Evolutionary conservation across 2,888 invertebrate species (phyloP), one percentile per base, ranked within the genome.

Genomic region (Tetheella fluctuosa): DNA sequence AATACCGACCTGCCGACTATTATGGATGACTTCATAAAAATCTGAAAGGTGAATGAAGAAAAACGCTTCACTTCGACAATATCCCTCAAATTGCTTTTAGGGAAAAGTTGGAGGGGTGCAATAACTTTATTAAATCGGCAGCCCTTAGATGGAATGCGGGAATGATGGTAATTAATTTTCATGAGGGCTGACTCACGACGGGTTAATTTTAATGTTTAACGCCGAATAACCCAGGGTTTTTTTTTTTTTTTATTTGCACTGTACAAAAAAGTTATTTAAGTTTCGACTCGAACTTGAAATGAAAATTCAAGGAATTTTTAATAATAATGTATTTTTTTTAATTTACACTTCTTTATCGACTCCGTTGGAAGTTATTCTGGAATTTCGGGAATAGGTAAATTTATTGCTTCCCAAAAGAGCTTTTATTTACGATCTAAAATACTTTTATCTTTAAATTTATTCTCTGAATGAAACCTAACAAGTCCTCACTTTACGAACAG

Each of bases 81-180:
- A 61, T 64, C 53, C 59, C 62, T 60, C 7, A 69, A 70, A 75
- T 71, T 67, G 65, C 65, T 70, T 65, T 65, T 63, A 58, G 58
- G 59, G 57, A 64, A 78, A 73, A 67, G 65, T 73, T 61, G 34
- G 61, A 68, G 71, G 69, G 55, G 66, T 75, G 70, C 73, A 79
- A 79, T 80, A 78, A 80, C 72, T 79, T 82, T 76, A 81, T 81
- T 76, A 78, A 80, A 80, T 80, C 75, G 74, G 70, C 64, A 71
- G 69, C 67, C 69, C 76, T 74, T 60, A 63, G 65, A 69, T 73
- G 73, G 70, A 75, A 78, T 77, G 72, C 63, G 28, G 59, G 63
- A 64, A 66, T 72, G 79, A 66, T 65, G 69, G 75, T 78, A 81
- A 86, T 85, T 83, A 84, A 84, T 85, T 85, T 81, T 76, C 81